Conservation (phyloP, 2,797 vertebrate species). For the Xenops minutus region DNA sequence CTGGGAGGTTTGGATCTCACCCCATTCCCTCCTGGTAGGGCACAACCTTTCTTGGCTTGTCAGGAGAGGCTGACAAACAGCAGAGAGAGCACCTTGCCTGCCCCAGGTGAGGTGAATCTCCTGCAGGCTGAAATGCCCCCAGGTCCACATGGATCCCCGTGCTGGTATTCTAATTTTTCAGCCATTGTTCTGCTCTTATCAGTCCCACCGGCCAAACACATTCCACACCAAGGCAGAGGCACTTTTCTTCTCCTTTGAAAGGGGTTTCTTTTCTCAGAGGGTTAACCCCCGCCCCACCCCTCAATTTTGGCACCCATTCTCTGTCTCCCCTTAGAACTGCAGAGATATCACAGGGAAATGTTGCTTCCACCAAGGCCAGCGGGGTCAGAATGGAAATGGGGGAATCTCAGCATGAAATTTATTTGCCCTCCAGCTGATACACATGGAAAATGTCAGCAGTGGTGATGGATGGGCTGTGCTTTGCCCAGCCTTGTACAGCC, state of each 20-base stretch:
- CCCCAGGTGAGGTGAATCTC: background rate
- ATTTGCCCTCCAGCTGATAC: background rate
- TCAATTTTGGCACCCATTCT: background rate
- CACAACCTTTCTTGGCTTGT: no score
- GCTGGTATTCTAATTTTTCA: background rate
- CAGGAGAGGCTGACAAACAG: background rate
- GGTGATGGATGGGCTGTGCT: background rate
- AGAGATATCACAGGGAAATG: background rate
- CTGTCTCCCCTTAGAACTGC: background rate
- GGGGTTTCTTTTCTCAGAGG: background rate
- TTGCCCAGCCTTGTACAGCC: background rate
- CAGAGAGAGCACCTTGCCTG: fast-evolving
- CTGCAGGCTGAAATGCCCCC: background rate
- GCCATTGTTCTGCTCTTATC: background rate
- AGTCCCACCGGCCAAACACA: background rate
- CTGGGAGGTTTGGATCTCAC: no score
- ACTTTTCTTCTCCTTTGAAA: background rate
- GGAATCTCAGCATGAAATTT: background rate
- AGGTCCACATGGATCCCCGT: no score
- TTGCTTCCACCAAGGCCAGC: background rate
- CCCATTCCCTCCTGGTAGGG: no score
- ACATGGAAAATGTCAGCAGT: background rate
- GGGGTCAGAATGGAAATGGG: background rate
- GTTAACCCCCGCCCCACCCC: background rate
- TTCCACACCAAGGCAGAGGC: background rate